Conservation (phyloP, 2,888 invertebrate genomes). For the Thera obeliscata region DNA sequence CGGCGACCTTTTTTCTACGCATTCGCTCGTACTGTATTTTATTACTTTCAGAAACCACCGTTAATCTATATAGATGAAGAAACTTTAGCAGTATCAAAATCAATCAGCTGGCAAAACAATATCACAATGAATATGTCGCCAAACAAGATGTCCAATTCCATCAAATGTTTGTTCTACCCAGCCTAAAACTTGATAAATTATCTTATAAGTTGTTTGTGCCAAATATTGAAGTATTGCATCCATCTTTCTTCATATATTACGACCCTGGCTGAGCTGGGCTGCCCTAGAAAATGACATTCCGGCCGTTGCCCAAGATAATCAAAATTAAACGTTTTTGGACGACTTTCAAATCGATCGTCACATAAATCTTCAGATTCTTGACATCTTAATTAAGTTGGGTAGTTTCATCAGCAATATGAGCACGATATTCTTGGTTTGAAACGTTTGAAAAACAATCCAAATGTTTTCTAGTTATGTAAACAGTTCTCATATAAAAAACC, state of each 20-base stretch:
- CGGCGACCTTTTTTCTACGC: not conserved
- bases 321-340: constrained; percentile 40
- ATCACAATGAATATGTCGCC: not conserved
- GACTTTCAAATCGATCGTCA: constrained; percentile 33
- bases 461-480: too few relatives aligned
- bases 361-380: constrained; percentile 18
- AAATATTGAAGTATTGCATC: constrained; percentile 39
- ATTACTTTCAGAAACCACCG: too few relatives aligned
- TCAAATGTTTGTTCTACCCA: not conserved
- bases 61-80: not conserved
- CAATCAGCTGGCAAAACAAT: not conserved
- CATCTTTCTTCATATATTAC: constrained; percentile 33
- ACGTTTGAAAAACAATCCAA: not conserved
- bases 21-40: not conserved
- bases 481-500: too few relatives aligned
- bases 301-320: constrained; percentile 28
- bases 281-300: constrained; percentile 38
- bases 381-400: constrained; percentile 2
- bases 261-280: constrained; percentile 31
- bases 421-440: not conserved
- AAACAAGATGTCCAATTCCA: not conserved
- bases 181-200: constrained; percentile 28
- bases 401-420: not conserved
- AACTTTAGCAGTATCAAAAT: not conserved
- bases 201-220: constrained; percentile 29